A percentile compares a stretch with the other conserved stretches of the same genome.
phyloP scores from a whole-genome alignment of 2,113 vertebrate genomes.

The Lamprotornis superbus region DNA sequence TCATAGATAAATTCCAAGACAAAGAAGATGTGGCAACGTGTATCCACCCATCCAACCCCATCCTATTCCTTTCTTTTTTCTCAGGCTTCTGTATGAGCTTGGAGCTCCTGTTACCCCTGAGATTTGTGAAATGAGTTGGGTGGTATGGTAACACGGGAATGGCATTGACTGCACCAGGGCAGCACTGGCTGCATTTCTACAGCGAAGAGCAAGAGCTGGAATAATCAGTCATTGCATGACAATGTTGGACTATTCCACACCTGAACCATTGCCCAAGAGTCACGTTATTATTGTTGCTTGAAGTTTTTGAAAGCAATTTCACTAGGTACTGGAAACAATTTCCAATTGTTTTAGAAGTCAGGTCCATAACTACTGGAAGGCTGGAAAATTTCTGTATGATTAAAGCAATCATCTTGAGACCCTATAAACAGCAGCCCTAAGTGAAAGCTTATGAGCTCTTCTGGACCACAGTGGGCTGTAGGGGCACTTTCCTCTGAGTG shows the following conservation, averaged over 20 bases:
- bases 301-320: neutral
- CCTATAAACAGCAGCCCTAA: neutral
- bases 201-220: neutral
- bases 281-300: neutral
- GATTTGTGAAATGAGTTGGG: neutral
- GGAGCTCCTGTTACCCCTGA: neutral
- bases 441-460: neutral
- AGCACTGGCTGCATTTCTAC: neutral
- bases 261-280: neutral
- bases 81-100: neutral
- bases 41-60: no score
- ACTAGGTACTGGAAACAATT: neutral
- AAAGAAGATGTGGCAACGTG: accelerated
- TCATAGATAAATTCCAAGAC: neutral
- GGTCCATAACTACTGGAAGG: neutral
- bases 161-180: no score
- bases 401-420: neutral
- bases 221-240: no score
- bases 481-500: neutral
- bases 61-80: neutral
- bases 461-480: neutral
- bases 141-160: neutral
- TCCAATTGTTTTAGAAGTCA: neutral
- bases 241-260: neutral
- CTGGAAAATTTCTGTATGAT: neutral